These are phyloP conservation scores for Scaptodrosophila lebanonensis DNA, from an alignment of 1,140 invertebrate genomes.

Conservation along the genomic window DNA sequence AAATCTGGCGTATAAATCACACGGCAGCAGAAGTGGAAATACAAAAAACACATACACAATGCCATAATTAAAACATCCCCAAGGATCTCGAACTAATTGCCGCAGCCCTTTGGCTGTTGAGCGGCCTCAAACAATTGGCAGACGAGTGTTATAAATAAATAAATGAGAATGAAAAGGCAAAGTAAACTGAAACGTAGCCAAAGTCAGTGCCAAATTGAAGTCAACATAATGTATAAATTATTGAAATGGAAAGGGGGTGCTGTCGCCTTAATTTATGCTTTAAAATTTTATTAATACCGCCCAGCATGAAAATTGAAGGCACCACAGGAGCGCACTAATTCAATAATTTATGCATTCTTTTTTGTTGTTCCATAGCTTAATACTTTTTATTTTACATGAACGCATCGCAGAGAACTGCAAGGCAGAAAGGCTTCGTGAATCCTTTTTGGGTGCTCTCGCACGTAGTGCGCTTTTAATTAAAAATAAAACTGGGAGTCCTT, in stretches of 20 bases:
- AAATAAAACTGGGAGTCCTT: conserved; percentile 9
- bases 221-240: conserved; percentile 53
- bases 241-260: conserved; percentile 42
- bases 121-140: conserved; percentile 4
- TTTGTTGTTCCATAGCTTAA: too few species aligned
- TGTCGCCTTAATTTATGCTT: conserved; percentile 56
- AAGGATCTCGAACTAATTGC: conserved; percentile 52
- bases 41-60: conserved; percentile 33
- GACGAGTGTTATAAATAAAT: conserved; percentile 47
- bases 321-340: conserved; percentile 41
- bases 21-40: conserved; percentile 21
- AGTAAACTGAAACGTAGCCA: conserved; percentile 25
- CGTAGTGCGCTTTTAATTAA: conserved; percentile 53
- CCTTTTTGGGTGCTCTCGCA: conserved; percentile 35
- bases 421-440: conserved; percentile 37
- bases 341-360: conserved; percentile 69
- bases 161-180: conserved; percentile 34
- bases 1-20: conserved; percentile 46
- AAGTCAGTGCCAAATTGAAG: conserved; percentile 10
- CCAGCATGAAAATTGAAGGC: conserved; percentile 41
- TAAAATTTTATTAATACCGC: conserved; percentile 48
- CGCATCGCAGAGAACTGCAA: conserved; percentile 14
- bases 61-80: conserved; percentile 56
- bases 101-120: conserved; percentile 40
- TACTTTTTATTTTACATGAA: conserved; percentile 59